Percentiles rank a stretch among this genome's conserved stretches.
phyloP scores from a whole-genome alignment of 1,140 invertebrate genomes.

The Telenomus remus region DNA sequence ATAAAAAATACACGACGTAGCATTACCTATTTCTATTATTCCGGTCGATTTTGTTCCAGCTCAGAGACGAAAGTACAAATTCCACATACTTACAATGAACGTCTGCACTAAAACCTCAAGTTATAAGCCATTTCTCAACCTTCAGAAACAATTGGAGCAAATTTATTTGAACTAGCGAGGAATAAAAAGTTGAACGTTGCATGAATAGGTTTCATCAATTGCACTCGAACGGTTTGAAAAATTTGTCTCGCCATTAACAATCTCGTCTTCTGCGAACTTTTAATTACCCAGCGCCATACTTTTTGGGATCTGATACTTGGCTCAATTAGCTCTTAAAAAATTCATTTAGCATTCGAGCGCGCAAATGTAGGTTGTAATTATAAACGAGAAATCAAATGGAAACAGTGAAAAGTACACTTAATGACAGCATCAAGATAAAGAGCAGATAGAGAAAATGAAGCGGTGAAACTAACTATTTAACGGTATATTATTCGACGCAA shows the following conservation, averaged over 20 bases:
- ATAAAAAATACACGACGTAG: no score
- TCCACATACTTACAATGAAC: constrained; percentile 18
- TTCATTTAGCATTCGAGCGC: no score
- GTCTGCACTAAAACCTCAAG: constrained; percentile 19
- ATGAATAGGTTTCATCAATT: constrained; percentile 2
- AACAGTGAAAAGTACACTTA: constrained; percentile 39
- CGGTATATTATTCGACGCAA: constrained; percentile 43
- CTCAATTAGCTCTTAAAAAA: no score
- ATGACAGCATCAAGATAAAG: constrained; percentile 40
- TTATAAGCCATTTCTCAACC: constrained; percentile 23
- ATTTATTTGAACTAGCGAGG: constrained; percentile 28
- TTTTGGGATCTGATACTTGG: no score
- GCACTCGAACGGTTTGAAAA: no score
- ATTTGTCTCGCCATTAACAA: no score
- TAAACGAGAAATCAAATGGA: constrained; percentile 29
- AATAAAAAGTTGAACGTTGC: constrained; percentile 3
- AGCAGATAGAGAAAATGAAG: constrained; percentile 48
- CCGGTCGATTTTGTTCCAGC: no score
- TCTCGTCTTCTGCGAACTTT: no score
- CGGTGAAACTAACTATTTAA: constrained; percentile 55
- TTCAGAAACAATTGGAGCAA: constrained; percentile 21
- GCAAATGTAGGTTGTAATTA: constrained; percentile 28
- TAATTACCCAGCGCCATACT: no score
- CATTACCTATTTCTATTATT: no score
- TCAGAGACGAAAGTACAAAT: constrained; percentile 3